Percentiles rank a stretch among this genome's conserved stretches.
Conservation (phyloP, 37 sponge, comb jelly and placozoan genomes). For the Halichondria panicea region DNA sequence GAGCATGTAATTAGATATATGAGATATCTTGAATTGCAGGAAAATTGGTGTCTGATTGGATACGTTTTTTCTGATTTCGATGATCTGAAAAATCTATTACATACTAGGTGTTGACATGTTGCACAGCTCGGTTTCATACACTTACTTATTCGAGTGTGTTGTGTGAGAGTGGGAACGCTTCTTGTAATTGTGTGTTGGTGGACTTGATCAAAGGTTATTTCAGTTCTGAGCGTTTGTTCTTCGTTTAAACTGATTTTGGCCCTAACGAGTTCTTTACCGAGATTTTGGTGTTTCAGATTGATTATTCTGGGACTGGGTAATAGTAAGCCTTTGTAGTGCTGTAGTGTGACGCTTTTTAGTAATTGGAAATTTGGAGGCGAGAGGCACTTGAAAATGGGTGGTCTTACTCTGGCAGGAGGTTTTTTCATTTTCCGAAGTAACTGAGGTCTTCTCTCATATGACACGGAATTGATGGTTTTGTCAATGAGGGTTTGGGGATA, state of each 20-base stretch:
- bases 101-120: no score
- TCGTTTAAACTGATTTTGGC: neutral
- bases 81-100: no score
- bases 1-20: no score
- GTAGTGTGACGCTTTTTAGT: conserved; percentile 9
- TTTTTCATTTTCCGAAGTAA: neutral
- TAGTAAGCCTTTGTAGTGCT: conserved; percentile 1
- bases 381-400: conserved; percentile 23
- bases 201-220: no score
- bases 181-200: no score
- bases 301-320: conserved; percentile 7
- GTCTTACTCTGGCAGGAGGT: no score
- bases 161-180: no score
- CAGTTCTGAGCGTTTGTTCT: conserved; percentile 14
- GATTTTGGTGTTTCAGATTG: neutral
- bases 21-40: no score
- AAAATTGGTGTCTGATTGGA: no score
- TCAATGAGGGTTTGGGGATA: conserved; percentile 16
- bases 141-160: no score
- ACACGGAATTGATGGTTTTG: neutral
- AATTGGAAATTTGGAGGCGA: conserved; percentile 24
- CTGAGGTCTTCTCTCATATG: neutral
- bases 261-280: neutral
- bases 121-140: no score
- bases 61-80: no score